Base-by-base conservation (phyloP, 2,797 vertebrate genomes). In the Anas capensis region DNA sequence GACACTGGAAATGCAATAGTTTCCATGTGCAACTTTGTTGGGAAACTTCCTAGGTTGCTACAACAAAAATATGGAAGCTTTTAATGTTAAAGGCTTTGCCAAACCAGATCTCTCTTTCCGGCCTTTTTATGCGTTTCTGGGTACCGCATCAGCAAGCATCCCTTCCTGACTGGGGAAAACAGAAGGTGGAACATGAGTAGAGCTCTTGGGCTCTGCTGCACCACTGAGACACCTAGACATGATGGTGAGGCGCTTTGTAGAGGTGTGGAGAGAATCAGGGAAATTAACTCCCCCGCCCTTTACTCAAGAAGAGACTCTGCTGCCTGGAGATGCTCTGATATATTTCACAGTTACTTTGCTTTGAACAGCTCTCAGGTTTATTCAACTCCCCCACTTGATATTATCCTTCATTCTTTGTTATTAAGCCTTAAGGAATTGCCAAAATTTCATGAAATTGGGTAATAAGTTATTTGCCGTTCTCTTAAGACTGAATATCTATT, bases 21-120 rank as follows among this genome's bases (percentile, higher is more conserved):
- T 13, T 60, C 27, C 29, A 33, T 1, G 0, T 4, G 21, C 31
- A 34, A 48, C 19, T 3, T 10, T 8, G 20, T 49, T 16, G 24
- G 12, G 46, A 49, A 17, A 49, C 12, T 40, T 33, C 75, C 26
- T 11, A 13, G 27, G 31, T 4, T 68, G 49, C 33, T 69, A 15
- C 8, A 5, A 31, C 15, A 49, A 38, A 26, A 57, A 26, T 2
- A 21, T 49, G 24, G 31, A 24, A 29, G 24, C 29, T 17, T 14
- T 33, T 8, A 23, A 20, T 1, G 21, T 19, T 10, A 10, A 33
- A 58, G 42, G 42, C 6, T 54, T 48, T 70, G 64, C 5, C 29
- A 66, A 75, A 58, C 0, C 21, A 58, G 14, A 4, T 20, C 24
- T 60, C 20, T 38, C 65, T 38, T 76, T 53, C 57, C 26, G 19